phyloP scores from a whole-genome alignment of 2,888 invertebrate species.

The Sarcophaga rosellei region DNA sequence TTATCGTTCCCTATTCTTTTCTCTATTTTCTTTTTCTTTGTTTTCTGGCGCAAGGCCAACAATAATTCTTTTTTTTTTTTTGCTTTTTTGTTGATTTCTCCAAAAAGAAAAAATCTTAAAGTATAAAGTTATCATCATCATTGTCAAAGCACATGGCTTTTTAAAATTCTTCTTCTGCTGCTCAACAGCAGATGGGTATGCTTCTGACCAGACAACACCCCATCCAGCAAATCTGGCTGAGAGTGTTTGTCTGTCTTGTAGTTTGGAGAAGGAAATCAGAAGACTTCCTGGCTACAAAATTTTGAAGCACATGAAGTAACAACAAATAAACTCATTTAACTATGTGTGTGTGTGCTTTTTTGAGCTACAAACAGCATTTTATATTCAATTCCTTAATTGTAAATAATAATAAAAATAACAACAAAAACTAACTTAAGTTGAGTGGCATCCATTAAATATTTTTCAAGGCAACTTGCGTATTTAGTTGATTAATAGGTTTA shows the following conservation, averaged over 20 bases:
- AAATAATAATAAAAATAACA: too few species aligned
- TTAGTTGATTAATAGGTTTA: too few species aligned
- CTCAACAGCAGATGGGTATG: slow-evolving; percentile 50
- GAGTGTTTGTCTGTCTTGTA: neutral
- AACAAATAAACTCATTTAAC: slow-evolving; percentile 45
- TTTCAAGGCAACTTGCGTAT: too few species aligned
- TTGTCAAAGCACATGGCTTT: slow-evolving; percentile 36
- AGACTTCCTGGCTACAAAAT: slow-evolving; percentile 46
- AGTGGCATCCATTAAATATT: too few species aligned
- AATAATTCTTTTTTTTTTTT: slow-evolving; percentile 25
- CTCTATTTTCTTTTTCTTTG: neutral
- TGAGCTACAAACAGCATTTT: slow-evolving; percentile 13
- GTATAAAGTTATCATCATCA: slow-evolving; percentile 36
- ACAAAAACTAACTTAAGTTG: too few species aligned
- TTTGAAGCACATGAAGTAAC: slow-evolving; percentile 5
- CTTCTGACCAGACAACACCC: slow-evolving; percentile 46
- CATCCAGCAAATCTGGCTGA: neutral
- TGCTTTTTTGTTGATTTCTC: neutral
- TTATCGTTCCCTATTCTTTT: slow-evolving; percentile 29
- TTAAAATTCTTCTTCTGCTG: slow-evolving; percentile 28
- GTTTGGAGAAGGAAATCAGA: slow-evolving; percentile 21
- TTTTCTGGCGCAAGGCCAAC: slow-evolving; percentile 61
- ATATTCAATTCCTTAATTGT: too few species aligned
- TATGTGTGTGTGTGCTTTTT: neutral
- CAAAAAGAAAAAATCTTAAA: neutral